phyloP scores from a whole-genome alignment of 2,888 invertebrate genomes.

The Drosophila melanocephala region DNA sequence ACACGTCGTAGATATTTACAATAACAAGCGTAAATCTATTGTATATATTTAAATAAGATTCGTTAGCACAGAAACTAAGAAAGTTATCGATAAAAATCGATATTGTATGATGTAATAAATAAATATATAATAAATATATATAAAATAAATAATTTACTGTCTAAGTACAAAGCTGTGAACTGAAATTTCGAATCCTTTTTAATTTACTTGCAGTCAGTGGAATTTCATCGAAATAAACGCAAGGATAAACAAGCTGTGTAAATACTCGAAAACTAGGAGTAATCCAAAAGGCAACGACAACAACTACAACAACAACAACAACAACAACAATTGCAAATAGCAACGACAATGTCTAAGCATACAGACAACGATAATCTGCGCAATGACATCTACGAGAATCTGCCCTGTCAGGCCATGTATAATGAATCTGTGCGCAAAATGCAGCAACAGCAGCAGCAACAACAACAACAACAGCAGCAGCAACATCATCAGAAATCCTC shows the following conservation, averaged over 20 bases:
- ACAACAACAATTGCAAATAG: slow-evolving; percentile 22
- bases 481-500: slow-evolving; percentile 71
- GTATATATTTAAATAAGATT: no score
- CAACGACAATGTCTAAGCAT: slow-evolving; percentile 84
- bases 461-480: background rate
- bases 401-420: slow-evolving; percentile 85
- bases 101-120: background rate
- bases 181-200: background rate
- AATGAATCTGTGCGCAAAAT: slow-evolving; percentile 85
- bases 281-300: slow-evolving; percentile 21
- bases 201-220: slow-evolving; percentile 46
- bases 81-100: background rate
- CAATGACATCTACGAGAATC: slow-evolving; percentile 85
- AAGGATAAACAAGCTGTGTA: slow-evolving; percentile 49
- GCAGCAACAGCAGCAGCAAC: slow-evolving; percentile 76
- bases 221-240: slow-evolving; percentile 35
- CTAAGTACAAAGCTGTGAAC: background rate
- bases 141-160: background rate
- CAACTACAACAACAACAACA: slow-evolving; percentile 50
- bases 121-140: background rate
- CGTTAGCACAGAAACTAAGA: background rate
- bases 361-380: slow-evolving; percentile 85
- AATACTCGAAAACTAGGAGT: slow-evolving; percentile 20
- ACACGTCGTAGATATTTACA: background rate
- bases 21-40: background rate